Evolutionary conservation across 1,140 invertebrate species (phyloP).

Genomic region (Ooceraea biroi): DNA sequence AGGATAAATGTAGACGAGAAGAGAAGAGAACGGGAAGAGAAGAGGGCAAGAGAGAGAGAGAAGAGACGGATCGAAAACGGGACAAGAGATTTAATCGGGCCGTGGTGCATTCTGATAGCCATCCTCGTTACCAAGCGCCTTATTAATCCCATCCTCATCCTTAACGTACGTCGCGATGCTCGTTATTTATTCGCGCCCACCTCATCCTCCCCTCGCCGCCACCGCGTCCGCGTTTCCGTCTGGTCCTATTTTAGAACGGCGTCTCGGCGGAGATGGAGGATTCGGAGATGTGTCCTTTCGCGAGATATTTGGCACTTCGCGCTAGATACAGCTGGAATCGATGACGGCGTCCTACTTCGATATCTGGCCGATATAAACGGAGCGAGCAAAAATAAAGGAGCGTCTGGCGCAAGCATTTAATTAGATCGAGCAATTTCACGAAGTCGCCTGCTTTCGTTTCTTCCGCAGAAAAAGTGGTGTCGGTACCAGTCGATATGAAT

Average conservation of each 20-base stretch:
- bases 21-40: neutral
- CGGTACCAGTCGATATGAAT: neutral
- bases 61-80: constrained; percentile 46
- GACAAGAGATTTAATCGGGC: constrained; percentile 55
- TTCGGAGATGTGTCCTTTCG: constrained; percentile 22
- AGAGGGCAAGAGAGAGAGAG: constrained; percentile 20
- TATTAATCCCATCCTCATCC: constrained; percentile 75
- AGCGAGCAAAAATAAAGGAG: constrained; percentile 49
- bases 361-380: constrained; percentile 49
- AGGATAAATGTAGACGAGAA: constrained; percentile 59
- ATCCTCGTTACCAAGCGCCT: constrained; percentile 41
- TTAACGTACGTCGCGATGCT: neutral
- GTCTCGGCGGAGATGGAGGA: constrained; percentile 33
- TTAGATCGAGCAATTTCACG: neutral
- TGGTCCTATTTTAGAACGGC: constrained; percentile 52
- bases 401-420: constrained; percentile 48
- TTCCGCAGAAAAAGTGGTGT: neutral
- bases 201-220: neutral
- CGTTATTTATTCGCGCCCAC: constrained; percentile 58
- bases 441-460: neutral
- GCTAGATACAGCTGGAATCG: constrained; percentile 35
- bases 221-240: constrained; percentile 22
- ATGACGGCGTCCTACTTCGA: constrained; percentile 59
- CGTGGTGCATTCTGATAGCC: constrained; percentile 64
- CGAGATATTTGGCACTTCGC: constrained; percentile 47